Evolutionary conservation across 1,140 invertebrate species (phyloP).

Genomic region (Panulirus ornatus): DNA sequence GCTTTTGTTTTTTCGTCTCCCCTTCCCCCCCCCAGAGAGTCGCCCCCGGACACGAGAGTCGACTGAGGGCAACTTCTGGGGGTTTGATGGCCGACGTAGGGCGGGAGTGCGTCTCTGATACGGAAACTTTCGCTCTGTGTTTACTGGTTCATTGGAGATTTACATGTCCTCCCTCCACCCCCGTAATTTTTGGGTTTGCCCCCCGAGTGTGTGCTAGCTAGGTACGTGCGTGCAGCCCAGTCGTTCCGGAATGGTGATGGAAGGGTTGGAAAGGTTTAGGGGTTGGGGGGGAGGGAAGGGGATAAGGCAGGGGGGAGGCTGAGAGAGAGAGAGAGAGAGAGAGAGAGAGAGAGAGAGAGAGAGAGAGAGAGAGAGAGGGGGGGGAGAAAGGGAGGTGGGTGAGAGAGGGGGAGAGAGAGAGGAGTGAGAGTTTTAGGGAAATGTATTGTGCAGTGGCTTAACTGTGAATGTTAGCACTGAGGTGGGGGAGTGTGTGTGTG

Average conservation of each 20-base stretch:
- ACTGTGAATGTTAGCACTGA: no score
- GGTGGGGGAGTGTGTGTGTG: neutral
- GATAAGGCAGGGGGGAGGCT: neutral
- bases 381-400: no score
- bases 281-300: neutral
- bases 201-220: no score
- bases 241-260: no score
- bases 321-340: neutral
- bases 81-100: no score
- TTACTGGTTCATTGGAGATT: no score
- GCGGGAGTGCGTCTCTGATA: no score
- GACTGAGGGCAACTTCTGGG: no score
- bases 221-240: no score
- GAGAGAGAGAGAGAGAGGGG: neutral
- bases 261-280: neutral
- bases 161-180: no score
- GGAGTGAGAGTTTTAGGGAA: neutral
- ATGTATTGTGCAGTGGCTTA: neutral
- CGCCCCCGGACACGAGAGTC: neutral
- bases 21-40: neutral
- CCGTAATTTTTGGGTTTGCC: no score
- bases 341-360: neutral
- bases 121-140: no score
- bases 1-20: neutral
- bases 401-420: neutral